Base-by-base conservation (phyloP, 2,797 vertebrate species). In the Emydoidea blandingii region DNA sequence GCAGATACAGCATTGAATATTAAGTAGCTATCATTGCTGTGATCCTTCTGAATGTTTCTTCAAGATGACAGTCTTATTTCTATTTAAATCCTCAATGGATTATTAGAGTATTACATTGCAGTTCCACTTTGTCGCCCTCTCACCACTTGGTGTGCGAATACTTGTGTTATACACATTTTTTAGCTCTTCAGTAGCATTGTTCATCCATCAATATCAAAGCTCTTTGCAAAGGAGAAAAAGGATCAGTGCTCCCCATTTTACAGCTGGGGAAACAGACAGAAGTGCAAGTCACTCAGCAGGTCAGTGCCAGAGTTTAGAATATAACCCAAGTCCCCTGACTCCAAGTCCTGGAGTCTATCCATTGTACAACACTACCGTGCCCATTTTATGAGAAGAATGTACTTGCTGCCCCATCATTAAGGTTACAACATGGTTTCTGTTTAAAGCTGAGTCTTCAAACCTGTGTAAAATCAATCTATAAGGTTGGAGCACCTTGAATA, bases 1-100 rank as follows among this genome's bases (percentile, higher is more conserved):
- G 76, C 53, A 82, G 78, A 78, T 91, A 6, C 86, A 80, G 41
- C 8, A 2, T 9, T 82, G 89, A 90, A 78, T 78, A 87, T 87
- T 87, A 65, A 95, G 53, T 41, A 95, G 86, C 57, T 80, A 14
- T 92, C 81, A 87, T 37, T 72, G 76, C 62, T n/a, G 12, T 49
- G 57, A 89, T 65, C 16, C 16, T 16, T 65, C 34, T 65, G 34
- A 65, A 19, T n/a, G 62, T 34, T 65, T 65, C 62, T 34, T 65
- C 31, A 65, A 34, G 62, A n/a, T 16, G 29, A 23, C 15, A 34
- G 53, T 85, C 81, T 50, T 37, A 44, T 34, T 3, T 96, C 92
- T 79, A 72, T 88, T 81, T 89, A 31, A 56, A 3, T 18, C 72
- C 7, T 18, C 81, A n/a, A 74, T 3, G 87, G 65, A 57, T 11